phyloP scores from a whole-genome alignment of 92 coral and sea anemone species.

The Palythoa grandiflora region DNA sequence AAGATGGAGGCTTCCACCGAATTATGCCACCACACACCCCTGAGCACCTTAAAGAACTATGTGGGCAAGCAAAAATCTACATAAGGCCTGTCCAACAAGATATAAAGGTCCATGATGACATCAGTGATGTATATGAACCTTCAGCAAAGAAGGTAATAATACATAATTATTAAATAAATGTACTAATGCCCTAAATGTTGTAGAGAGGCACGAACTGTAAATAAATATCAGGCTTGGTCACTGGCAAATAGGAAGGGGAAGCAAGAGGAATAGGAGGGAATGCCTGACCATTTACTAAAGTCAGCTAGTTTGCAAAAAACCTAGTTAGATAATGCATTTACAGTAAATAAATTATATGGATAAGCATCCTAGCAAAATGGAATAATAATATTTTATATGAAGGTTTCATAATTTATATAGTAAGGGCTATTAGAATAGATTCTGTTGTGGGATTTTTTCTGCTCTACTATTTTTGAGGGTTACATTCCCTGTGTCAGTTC shows the following conservation, averaged over 20 bases:
- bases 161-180: background rate
- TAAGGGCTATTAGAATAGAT: background rate
- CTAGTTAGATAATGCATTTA: background rate
- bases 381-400: background rate
- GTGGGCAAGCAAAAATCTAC: conserved; percentile 1
- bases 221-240: background rate
- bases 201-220: background rate
- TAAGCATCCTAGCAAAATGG: background rate
- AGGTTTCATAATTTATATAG: background rate
- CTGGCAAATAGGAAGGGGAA: conserved; percentile 1
- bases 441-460: conserved; percentile 4
- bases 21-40: conserved; percentile 62
- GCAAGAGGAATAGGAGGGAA: conserved; percentile 1
- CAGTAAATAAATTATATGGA: background rate
- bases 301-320: background rate
- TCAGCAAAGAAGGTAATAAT: conserved; percentile 1
- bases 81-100: conserved; percentile 4
- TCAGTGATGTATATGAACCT: background rate
- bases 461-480: conserved; percentile 1
- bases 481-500: conserved; percentile 6
- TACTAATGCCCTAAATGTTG: background rate
- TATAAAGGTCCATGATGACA: conserved; percentile 3
- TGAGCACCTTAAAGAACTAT: conserved; percentile 28
- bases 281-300: background rate
- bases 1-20: conserved; percentile 51